Conservation (phyloP, 2,113 vertebrate species). For the Pterophyllum scalare region DNA sequence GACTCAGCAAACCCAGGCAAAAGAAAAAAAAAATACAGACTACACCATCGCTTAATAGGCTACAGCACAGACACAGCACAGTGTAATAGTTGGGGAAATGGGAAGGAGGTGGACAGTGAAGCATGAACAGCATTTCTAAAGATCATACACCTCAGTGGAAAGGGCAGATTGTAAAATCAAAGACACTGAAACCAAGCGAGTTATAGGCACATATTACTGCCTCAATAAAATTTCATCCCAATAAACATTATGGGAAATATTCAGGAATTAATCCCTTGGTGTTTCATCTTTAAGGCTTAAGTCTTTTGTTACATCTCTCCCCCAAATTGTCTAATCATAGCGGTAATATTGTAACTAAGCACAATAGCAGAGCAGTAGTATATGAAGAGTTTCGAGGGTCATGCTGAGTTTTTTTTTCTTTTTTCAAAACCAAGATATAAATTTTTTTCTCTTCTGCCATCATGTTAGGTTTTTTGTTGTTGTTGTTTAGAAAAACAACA, state of each 20-base stretch:
- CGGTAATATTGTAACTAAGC: neutral
- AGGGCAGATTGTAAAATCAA: constrained; percentile 26
- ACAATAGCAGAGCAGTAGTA: neutral
- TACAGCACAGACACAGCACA: constrained; percentile 2
- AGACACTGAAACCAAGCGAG: neutral
- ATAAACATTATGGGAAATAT: neutral
- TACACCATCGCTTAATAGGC: constrained; percentile 23
- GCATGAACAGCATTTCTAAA: constrained; percentile 26
- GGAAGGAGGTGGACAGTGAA: constrained; percentile 16
- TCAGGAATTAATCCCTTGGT: neutral
- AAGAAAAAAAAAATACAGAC: neutral
- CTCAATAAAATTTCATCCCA: neutral
- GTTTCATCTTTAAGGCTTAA: neutral
- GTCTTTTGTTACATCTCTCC: neutral
- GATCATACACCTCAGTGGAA: constrained; percentile 26
- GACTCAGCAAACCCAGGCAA: constrained; percentile 27
- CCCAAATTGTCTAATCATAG: neutral
- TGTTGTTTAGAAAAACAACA: too few species aligned
- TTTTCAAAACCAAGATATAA: too few species aligned
- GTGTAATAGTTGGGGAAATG: neutral
- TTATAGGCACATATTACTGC: neutral
- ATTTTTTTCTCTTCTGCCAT: too few species aligned
- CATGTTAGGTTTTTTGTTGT: too few species aligned
- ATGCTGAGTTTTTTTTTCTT: neutral
- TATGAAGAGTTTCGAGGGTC: neutral